Percentiles rank a stretch among this genome's conserved stretches.
Conservation (phyloP, 2,797 vertebrate species). For the Cephalopachus bancanus region DNA sequence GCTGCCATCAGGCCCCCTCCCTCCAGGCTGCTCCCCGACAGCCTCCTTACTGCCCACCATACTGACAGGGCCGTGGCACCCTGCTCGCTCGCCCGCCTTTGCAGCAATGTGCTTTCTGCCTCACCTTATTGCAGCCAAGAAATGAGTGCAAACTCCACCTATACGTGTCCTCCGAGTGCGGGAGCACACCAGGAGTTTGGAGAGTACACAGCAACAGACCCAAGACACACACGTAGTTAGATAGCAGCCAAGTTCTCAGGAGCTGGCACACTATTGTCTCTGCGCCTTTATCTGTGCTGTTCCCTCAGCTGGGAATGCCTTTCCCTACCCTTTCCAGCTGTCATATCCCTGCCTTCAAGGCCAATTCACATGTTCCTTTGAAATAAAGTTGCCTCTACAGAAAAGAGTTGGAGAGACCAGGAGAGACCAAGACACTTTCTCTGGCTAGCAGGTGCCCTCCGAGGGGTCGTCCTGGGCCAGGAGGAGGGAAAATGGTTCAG, state of each 20-base stretch:
- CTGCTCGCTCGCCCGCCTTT: neutral
- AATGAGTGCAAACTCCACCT: neutral
- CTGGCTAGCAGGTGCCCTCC: neutral
- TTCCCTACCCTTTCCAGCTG: neutral
- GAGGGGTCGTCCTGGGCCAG: neutral
- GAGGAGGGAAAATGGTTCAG: neutral
- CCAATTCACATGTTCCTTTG: neutral
- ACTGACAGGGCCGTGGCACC: neutral
- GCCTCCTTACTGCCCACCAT: neutral
- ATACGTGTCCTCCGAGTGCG: neutral
- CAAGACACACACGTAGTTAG: rapidly evolving
- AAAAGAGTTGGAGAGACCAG: neutral
- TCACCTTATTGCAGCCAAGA: neutral
- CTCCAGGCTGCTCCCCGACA: conserved; percentile 53
- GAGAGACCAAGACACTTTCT: neutral
- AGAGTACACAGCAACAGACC: neutral
- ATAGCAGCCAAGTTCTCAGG: neutral
- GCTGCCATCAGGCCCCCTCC: conserved; percentile 46
- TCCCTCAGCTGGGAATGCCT: neutral
- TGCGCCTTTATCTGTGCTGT: rapidly evolving
- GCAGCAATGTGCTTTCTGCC: neutral
- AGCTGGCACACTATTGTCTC: neutral
- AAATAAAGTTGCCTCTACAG: neutral
- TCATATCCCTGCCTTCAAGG: neutral
- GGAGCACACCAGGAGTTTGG: too few relatives aligned